Evolutionary conservation across 2,888 invertebrate genomes (phyloP).

Genomic region (Brenthis ino): DNA sequence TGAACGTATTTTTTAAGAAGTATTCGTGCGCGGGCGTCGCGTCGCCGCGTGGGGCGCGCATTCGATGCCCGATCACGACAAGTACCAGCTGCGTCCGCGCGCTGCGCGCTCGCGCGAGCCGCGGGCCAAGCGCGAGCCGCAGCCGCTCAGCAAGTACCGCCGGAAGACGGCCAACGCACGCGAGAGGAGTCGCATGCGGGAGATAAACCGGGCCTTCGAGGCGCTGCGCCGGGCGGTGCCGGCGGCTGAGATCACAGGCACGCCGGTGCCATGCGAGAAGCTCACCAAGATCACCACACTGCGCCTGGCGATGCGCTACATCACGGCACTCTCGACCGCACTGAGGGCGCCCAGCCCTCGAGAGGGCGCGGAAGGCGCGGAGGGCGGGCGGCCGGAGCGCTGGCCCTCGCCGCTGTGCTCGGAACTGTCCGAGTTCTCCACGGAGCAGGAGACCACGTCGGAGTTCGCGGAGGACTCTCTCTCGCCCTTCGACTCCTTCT

Average conservation of each 20-base stretch:
- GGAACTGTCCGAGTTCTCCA: conserved; percentile 79
- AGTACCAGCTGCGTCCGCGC: conserved; percentile 80
- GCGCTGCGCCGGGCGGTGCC: conserved; percentile 90
- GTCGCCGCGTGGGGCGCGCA: conserved; percentile 49
- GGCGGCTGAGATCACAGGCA: conserved; percentile 76
- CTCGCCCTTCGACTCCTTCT: conserved; percentile 82
- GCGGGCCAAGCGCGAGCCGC: conserved; percentile 84
- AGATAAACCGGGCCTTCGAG: conserved; percentile 95
- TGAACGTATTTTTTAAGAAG: conserved; percentile 72
- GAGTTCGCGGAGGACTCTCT: conserved; percentile 80
- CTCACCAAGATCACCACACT: conserved; percentile 95
- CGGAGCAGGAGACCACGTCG: conserved; percentile 75
- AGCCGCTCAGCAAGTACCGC: conserved; percentile 93
- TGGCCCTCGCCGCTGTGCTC: conserved; percentile 78
- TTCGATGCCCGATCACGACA: conserved; percentile 81
- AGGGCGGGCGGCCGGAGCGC: conserved; percentile 57
- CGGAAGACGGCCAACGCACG: conserved; percentile 95
- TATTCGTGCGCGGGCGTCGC: conserved; percentile 63
- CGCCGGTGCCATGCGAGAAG: conserved; percentile 86
- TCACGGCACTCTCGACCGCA: conserved; percentile 87
- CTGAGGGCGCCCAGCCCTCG: conserved; percentile 68
- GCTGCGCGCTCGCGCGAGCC: conserved; percentile 76
- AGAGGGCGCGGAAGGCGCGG: conserved; percentile 37
- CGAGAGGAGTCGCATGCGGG: conserved; percentile 93
- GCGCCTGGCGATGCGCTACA: conserved; percentile 93